These are phyloP conservation scores for Odontomachus brunneus DNA, from an alignment of 1,140 invertebrate genomes.

Conservation along the genomic window DNA sequence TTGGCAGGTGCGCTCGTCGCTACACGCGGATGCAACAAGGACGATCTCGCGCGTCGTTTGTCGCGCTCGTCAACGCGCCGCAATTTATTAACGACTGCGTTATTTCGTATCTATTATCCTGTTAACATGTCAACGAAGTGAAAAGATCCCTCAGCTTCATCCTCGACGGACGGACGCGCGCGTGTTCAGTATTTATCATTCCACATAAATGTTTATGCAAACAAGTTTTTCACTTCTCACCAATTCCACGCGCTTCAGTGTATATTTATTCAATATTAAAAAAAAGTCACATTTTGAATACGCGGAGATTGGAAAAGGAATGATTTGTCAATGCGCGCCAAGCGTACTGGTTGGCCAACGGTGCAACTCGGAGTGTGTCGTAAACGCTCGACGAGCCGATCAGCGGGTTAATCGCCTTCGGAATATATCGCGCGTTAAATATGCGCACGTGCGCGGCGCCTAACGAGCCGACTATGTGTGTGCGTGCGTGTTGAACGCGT, in stretches of 20 bases:
- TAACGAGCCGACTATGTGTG: slow-evolving; percentile 54
- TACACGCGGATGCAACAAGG: neutral
- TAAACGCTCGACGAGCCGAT: neutral
- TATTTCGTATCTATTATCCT: neutral
- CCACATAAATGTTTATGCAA: no score
- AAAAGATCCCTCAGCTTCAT: neutral
- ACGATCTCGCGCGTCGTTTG: neutral
- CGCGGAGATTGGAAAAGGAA: neutral
- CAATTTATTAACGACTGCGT: slow-evolving; percentile 5
- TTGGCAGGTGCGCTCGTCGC: slow-evolving; percentile 9
- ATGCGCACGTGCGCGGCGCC: slow-evolving; percentile 59
- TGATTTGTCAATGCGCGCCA: neutral
- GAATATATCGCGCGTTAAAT: slow-evolving; percentile 63
- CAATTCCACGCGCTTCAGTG: no score
- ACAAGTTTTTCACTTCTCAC: no score
- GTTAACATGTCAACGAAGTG: neutral
- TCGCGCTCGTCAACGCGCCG: neutral
- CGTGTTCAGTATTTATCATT: no score
- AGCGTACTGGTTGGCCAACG: neutral
- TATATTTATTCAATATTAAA: no score
- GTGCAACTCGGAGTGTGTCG: neutral
- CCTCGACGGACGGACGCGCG: no score
- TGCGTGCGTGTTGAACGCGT: slow-evolving; percentile 7
- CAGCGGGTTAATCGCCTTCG: slow-evolving; percentile 33
- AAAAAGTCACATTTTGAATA: no score